Evolutionary conservation across 1,140 invertebrate species (phyloP).

Genomic region (Panagrolaimus sp.): DNA sequence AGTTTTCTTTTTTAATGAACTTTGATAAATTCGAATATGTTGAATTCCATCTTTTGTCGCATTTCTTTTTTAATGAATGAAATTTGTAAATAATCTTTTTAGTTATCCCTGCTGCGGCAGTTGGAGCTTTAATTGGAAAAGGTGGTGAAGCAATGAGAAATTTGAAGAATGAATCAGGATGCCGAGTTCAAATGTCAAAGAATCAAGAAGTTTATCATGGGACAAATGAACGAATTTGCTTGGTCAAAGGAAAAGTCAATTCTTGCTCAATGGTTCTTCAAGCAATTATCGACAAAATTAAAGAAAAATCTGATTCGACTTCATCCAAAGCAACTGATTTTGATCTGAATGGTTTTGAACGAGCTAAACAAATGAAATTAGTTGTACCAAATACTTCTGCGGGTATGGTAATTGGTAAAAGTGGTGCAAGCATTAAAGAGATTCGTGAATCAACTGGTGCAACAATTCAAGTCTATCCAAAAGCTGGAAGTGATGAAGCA

Average conservation of each 20-base stretch:
- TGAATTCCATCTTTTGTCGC: too few relatives aligned
- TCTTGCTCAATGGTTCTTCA: slow-evolving; percentile 85
- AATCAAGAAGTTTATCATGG: slow-evolving; percentile 62
- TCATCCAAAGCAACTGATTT: slow-evolving; percentile 63
- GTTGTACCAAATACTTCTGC: slow-evolving; percentile 95
- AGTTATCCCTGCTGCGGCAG: slow-evolving; percentile 55
- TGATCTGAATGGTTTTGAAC: slow-evolving; percentile 52
- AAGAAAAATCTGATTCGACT: slow-evolving; percentile 83
- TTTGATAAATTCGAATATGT: too few relatives aligned
- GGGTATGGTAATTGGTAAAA: slow-evolving; percentile 98
- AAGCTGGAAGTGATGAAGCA: slow-evolving; percentile 76
- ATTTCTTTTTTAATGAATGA: too few relatives aligned
- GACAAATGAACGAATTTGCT: slow-evolving; percentile 89
- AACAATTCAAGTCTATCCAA: slow-evolving; percentile 96
- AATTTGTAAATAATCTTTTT: too few relatives aligned
- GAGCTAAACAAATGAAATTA: slow-evolving; percentile 74
- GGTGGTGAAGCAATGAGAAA: slow-evolving; percentile 56
- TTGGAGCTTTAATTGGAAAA: slow-evolving; percentile 58
- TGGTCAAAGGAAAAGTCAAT: slow-evolving; percentile 87
- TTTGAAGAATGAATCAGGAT: slow-evolving; percentile 53
- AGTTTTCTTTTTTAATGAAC: too few relatives aligned
- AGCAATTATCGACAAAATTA: slow-evolving; percentile 95
- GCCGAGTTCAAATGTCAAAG: slow-evolving; percentile 58
- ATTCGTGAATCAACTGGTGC: slow-evolving; percentile 94
- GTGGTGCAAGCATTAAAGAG: slow-evolving; percentile 92